phyloP scores from a whole-genome alignment of 2,888 invertebrate species.

The Carterocephalus palaemon region DNA sequence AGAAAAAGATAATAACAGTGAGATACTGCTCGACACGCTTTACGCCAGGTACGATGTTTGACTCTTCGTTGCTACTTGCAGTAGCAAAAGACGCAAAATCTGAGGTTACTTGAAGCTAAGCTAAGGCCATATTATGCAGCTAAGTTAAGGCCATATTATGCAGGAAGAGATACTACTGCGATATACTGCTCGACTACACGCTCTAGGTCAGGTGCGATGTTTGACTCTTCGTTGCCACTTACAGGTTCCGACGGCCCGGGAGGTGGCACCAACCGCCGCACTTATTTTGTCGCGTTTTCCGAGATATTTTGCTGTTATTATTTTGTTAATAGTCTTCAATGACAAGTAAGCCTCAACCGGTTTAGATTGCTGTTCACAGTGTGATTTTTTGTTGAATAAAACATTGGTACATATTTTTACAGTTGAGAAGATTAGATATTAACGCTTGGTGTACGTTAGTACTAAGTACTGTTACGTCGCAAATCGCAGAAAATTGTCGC shows the following conservation, averaged over 20 bases:
- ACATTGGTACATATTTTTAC: too few relatives aligned
- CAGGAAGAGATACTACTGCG: conserved; percentile 95
- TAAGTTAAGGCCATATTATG: too few relatives aligned
- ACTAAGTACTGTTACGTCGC: conserved; percentile 11
- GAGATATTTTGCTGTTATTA: too few relatives aligned
- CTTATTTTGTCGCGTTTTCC: too few relatives aligned
- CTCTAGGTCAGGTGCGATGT: conserved; percentile 84
- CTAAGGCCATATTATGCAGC: conserved; percentile 87
- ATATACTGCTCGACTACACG: conserved; percentile 92
- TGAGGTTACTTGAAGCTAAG: conserved; percentile 93
- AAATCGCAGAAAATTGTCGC: conserved; percentile 12
- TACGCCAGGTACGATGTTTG: conserved; percentile 82
- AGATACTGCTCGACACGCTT: conserved; percentile 90
- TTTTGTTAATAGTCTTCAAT: too few relatives aligned
- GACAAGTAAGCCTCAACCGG: too few relatives aligned
- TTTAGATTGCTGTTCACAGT: too few relatives aligned
- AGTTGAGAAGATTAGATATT: too few relatives aligned
- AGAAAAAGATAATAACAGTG: conserved; percentile 95
- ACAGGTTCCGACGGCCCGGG: too few relatives aligned
- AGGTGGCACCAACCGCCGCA: too few relatives aligned
- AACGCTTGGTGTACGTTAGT: too few relatives aligned
- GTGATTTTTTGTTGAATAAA: too few relatives aligned
- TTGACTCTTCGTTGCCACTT: conserved; percentile 5
- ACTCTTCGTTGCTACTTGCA: neutral
- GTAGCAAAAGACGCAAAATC: conserved; percentile 88